Conservation (phyloP, 1,140 invertebrate species). For the Chironomus tepperi region DNA sequence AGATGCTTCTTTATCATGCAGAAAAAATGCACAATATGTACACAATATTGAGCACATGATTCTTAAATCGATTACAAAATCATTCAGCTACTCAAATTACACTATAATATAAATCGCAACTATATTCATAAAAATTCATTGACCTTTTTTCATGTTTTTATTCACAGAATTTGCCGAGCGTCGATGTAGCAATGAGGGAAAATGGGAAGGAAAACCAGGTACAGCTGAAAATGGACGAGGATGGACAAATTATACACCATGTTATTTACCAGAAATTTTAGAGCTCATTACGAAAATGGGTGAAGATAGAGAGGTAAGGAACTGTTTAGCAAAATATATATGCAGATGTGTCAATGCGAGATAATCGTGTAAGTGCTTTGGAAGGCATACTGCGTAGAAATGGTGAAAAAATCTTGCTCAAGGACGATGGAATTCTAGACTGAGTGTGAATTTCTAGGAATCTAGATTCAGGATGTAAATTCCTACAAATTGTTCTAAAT, state of each 20-base stretch:
- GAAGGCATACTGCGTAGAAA: no score
- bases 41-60: not conserved
- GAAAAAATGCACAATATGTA: not conserved
- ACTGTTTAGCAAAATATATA: no score
- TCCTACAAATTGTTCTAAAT: no score
- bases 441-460: no score
- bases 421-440: no score
- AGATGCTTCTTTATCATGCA: no score
- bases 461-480: no score
- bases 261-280: conserved; percentile 65
- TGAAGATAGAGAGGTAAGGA: conserved; percentile 38
- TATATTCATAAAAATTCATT: not conserved
- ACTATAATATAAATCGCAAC: not conserved
- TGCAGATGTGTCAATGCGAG: no score
- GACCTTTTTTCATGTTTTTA: not conserved
- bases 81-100: not conserved
- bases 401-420: no score
- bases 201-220: conserved; percentile 53
- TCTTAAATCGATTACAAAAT: not conserved
- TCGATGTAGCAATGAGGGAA: conserved; percentile 59
- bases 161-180: conserved; percentile 62
- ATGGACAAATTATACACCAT: conserved; percentile 82
- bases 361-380: no score
- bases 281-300: conserved; percentile 54
- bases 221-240: conserved; percentile 45